Evolutionary conservation across 2,888 invertebrate genomes (phyloP).

Genomic region (Drosophila paranaensis): DNA sequence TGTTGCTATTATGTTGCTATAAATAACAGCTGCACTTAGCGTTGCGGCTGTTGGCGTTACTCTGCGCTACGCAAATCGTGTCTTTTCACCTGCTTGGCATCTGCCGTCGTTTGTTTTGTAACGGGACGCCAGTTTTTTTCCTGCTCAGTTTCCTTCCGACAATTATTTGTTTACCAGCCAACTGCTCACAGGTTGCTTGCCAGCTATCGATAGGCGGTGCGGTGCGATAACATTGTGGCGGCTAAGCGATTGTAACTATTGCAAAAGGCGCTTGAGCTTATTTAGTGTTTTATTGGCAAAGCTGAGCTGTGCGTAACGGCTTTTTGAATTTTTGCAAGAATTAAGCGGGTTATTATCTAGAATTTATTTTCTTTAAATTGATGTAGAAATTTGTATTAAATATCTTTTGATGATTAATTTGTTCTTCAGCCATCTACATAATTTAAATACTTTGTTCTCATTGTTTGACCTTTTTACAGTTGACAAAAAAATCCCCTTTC

Average conservation of each 20-base stretch:
- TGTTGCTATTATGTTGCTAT: conserved; percentile 59
- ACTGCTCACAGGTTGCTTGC: conserved; percentile 43
- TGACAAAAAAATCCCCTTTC: background rate
- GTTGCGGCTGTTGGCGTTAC: conserved; percentile 34
- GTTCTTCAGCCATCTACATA: background rate
- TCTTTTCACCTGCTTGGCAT: conserved; percentile 38
- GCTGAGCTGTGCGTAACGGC: conserved; percentile 1
- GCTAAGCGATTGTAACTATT: conserved; percentile 20
- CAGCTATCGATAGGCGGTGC: conserved; percentile 39
- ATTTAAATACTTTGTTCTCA: background rate
- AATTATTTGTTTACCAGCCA: conserved; percentile 52
- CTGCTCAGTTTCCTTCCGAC: conserved; percentile 20
- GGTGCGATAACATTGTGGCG: conserved; percentile 11
- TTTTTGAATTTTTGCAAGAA: background rate
- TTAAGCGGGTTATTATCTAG: background rate
- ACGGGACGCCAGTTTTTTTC: conserved; percentile 16
- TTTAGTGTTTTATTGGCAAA: conserved; percentile 21
- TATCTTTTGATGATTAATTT: too few relatives aligned
- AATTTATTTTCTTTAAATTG: too few relatives aligned
- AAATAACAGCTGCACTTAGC: conserved; percentile 61
- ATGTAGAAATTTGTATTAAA: too few relatives aligned
- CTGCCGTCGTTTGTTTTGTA: conserved; percentile 25
- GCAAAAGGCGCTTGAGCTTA: background rate
- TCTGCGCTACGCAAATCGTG: conserved; percentile 40
- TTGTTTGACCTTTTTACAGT: background rate